phyloP scores from a whole-genome alignment of 2,113 vertebrate genomes.

The Barnardius zonarius region DNA sequence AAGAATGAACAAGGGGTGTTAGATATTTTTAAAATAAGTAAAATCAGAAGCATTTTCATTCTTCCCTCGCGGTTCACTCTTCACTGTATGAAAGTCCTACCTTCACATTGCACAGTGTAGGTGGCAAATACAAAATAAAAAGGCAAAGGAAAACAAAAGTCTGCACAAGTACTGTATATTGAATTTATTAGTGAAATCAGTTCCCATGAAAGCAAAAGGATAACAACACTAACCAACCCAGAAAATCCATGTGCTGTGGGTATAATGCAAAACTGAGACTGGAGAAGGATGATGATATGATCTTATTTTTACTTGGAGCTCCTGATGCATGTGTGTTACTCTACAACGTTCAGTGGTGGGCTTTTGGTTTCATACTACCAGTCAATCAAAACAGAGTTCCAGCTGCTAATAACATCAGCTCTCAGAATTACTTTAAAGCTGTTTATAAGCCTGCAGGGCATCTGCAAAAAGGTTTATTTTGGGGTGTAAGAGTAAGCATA shows the following conservation, averaged over 20 bases:
- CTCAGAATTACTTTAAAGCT: slow-evolving; percentile 29
- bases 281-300: neutral
- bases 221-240: neutral
- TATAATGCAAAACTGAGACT: neutral
- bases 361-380: neutral
- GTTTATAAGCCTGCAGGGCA: slow-evolving; percentile 3
- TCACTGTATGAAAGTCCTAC: neutral
- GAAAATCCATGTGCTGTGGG: neutral
- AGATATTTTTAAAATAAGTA: neutral
- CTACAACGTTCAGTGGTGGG: neutral
- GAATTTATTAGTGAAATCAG: neutral
- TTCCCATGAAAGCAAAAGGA: neutral
- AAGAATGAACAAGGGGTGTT: neutral
- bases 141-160: neutral
- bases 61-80: neutral
- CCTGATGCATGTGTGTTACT: neutral
- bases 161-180: neutral
- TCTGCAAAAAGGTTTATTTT: slow-evolving; percentile 13
- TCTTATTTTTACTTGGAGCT: neutral
- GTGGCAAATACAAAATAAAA: neutral
- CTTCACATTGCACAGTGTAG: neutral
- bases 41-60: neutral
- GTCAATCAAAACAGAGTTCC: slow-evolving; percentile 7
- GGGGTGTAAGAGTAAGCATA: neutral
- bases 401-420: slow-evolving; percentile 6